Base-by-base conservation (phyloP, 2,888 invertebrate genomes). In the Dorcus parallelipipedus region DNA sequence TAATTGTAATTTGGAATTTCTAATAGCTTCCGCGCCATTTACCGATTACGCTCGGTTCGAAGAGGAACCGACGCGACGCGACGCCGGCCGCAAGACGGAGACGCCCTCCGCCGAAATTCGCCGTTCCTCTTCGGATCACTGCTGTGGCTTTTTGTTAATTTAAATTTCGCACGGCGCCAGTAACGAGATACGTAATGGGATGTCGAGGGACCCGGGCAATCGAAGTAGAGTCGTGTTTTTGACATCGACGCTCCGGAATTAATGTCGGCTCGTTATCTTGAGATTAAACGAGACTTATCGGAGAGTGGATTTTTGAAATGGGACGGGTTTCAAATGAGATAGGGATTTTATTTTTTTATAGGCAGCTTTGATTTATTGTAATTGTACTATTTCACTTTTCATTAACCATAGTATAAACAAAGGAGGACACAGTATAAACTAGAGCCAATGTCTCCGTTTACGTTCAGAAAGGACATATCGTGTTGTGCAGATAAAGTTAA, bases 1-100 rank as follows among this genome's bases (percentile, higher is more conserved):
- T 45, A 45, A 45, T 45, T 45, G 45, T 20, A 45, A 45, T 45
- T 51, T 9, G 51, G 51, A 51, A 51, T 51, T 38, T n/a, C 51
- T 51, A 51, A 51, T 51, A 38, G 39, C 51, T 33, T 40, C 14
- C 38, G 51, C 39, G 51, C 40, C 51, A 51, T 51, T 51, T 51
- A 51, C 38, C 51, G 40, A 51, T 51, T 51, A 51, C 20, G 20
- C 49, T 7, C 20, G 17, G 23, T 20, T 45, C 45, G 17, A 45
- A 38, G 51, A 51, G 39, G 51, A 51, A 39, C 39, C 39, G 50
- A 10, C 33, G 23, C 26, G n/a, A n/a, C n/a, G n/a, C 33, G 38
- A 10, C 9, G 50, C 14, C 14, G 14, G 14, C 1, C 38, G 50
- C 5, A 33, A 49, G 33, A 38, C 9, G 5, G 14, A 42, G 42